These are phyloP conservation scores for Acheta domesticus DNA, from an alignment of 2,888 invertebrate genomes.

Conservation along the genomic window DNA sequence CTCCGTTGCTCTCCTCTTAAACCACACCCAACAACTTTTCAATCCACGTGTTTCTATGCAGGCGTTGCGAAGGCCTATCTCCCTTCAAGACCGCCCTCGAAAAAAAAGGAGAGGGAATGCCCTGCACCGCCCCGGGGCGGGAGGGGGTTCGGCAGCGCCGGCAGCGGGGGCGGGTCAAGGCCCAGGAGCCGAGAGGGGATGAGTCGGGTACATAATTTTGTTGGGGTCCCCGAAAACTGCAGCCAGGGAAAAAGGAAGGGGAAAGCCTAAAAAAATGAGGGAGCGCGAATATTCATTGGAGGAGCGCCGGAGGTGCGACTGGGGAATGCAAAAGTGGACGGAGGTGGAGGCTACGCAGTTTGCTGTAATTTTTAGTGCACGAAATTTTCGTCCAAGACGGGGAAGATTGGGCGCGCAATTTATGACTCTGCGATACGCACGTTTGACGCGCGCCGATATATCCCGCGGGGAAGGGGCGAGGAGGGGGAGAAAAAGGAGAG, in stretches of 20 bases:
- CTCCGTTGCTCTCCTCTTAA: not conserved
- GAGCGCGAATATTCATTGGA: not conserved
- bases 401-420: not conserved
- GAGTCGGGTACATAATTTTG: not conserved
- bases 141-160: not conserved
- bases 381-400: slow-evolving; percentile 27
- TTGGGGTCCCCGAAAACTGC: not conserved
- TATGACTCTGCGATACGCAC: too few species aligned
- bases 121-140: not conserved
- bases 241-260: not conserved
- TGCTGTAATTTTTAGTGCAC: slow-evolving; percentile 32
- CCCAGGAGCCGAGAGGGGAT: not conserved
- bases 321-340: too few species aligned
- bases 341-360: not conserved
- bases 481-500: too few species aligned
- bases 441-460: too few species aligned
- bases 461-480: too few species aligned
- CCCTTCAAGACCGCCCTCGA: not conserved
- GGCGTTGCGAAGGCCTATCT: not conserved
- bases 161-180: not conserved
- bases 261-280: not conserved
- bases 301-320: too few species aligned
- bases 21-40: slow-evolving; percentile 37
- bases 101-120: not conserved
- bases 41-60: slow-evolving; percentile 33